phyloP scores from a whole-genome alignment of 2,888 invertebrate species.

The Drosophila cyrtoloma region DNA sequence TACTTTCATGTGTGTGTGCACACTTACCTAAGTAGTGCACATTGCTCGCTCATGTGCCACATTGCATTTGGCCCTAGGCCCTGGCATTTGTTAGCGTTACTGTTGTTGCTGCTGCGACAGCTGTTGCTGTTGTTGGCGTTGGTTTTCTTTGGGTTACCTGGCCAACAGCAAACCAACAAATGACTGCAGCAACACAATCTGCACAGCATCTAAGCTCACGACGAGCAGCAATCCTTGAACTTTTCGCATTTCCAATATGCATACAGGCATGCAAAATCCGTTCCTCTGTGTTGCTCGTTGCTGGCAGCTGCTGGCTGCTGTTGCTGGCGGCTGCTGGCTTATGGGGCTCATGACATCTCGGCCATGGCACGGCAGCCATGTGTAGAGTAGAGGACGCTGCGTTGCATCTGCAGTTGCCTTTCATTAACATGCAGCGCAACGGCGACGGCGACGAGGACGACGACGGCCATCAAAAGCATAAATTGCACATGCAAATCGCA shows the following conservation, averaged over 20 bases:
- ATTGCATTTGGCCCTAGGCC: constrained; percentile 57
- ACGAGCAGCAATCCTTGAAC: constrained; percentile 71
- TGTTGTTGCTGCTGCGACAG: constrained; percentile 14
- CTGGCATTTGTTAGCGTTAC: constrained; percentile 50
- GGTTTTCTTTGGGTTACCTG: constrained; percentile 65
- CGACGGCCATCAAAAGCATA: constrained; percentile 74
- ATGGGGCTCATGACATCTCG: constrained; percentile 51
- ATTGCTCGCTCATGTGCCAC: constrained; percentile 57
- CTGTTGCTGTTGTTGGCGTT: constrained; percentile 21
- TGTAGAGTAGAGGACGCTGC: constrained; percentile 26
- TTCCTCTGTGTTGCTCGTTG: constrained; percentile 19
- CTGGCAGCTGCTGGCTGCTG: constrained; percentile 10
- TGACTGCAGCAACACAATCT: constrained; percentile 55
- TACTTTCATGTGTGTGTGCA: constrained; percentile 6
- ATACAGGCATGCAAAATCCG: constrained; percentile 58
- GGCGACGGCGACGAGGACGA: constrained; percentile 6
- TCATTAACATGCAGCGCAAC: constrained; percentile 67
- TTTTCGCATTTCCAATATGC: constrained; percentile 78
- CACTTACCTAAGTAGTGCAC: constrained; percentile 42
- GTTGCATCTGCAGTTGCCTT: constrained; percentile 70
- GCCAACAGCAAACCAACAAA: constrained; percentile 47
- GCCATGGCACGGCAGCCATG: constrained; percentile 36
- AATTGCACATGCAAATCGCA: constrained; percentile 76
- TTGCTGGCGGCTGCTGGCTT: constrained; percentile 29
- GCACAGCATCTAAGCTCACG: constrained; percentile 64